Evolutionary conservation across 2,113 vertebrate genomes (phyloP).

Genomic region (Antechinus stuartii): DNA sequence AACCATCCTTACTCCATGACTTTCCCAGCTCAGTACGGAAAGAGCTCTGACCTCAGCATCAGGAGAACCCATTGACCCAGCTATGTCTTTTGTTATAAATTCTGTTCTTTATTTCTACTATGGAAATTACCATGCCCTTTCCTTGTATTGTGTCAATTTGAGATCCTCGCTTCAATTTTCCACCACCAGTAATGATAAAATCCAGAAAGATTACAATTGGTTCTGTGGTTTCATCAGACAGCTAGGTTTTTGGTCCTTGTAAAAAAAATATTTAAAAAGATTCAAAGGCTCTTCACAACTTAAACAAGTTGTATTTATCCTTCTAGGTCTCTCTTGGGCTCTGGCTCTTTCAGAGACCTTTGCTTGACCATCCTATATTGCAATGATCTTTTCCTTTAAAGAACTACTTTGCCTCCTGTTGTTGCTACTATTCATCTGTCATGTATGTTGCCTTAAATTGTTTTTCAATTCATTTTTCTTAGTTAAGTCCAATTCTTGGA

Average conservation of each 20-base stretch:
- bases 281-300: background rate
- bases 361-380: background rate
- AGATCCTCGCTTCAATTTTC: background rate
- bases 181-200: background rate
- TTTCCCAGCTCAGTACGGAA: background rate
- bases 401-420: too few relatives aligned
- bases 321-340: background rate
- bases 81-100: background rate
- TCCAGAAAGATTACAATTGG: background rate
- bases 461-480: too few relatives aligned
- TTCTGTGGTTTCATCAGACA: background rate
- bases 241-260: background rate
- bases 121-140: background rate
- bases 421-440: background rate
- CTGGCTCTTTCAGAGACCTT: constrained; percentile 27
- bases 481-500: too few relatives aligned
- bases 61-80: background rate
- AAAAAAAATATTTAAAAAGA: background rate
- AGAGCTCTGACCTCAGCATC: background rate
- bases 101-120: background rate
- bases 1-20: background rate
- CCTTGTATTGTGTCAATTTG: background rate
- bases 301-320: background rate
- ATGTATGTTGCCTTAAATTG: background rate
- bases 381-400: background rate